phyloP scores from a whole-genome alignment of 2,113 vertebrate species.

The Poecilia latipinna region DNA sequence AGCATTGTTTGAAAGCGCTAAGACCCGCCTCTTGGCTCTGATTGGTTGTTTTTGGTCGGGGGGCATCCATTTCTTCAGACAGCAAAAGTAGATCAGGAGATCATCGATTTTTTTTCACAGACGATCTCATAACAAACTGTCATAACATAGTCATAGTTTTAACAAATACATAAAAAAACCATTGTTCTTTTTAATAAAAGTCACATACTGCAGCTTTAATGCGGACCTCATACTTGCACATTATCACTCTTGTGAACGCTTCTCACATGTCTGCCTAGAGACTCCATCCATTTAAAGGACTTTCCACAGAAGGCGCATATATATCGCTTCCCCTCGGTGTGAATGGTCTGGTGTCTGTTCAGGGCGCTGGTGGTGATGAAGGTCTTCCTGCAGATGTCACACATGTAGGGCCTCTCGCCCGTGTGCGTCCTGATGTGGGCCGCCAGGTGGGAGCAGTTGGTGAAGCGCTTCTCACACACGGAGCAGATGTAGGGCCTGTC shows the following conservation, averaged over 20 bases:
- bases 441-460: constrained; percentile 71
- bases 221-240: constrained; percentile 34
- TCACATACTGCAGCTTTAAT: background rate
- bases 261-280: constrained; percentile 65
- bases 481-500: constrained; percentile 72
- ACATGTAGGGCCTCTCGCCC: constrained; percentile 72
- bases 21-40: too few relatives aligned
- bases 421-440: constrained; percentile 77
- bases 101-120: too few relatives aligned
- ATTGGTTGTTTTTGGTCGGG: too few relatives aligned
- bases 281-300: constrained; percentile 76
- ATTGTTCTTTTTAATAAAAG: too few relatives aligned
- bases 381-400: constrained; percentile 71
- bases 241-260: constrained; percentile 63
- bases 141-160: too few relatives aligned
- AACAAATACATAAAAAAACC: too few relatives aligned
- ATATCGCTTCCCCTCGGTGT: constrained; percentile 72
- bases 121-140: too few relatives aligned
- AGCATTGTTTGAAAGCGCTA: too few relatives aligned
- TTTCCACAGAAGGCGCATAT: constrained; percentile 65
- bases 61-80: too few relatives aligned
- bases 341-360: constrained; percentile 74
- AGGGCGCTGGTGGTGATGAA: constrained; percentile 71
- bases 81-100: too few relatives aligned
- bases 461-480: constrained; percentile 71